A percentile compares a stretch with the other conserved stretches of the same genome.
These are phyloP conservation scores for Ophion obscuratus DNA, from an alignment of 2,888 invertebrate genomes.

Conservation along the genomic window DNA sequence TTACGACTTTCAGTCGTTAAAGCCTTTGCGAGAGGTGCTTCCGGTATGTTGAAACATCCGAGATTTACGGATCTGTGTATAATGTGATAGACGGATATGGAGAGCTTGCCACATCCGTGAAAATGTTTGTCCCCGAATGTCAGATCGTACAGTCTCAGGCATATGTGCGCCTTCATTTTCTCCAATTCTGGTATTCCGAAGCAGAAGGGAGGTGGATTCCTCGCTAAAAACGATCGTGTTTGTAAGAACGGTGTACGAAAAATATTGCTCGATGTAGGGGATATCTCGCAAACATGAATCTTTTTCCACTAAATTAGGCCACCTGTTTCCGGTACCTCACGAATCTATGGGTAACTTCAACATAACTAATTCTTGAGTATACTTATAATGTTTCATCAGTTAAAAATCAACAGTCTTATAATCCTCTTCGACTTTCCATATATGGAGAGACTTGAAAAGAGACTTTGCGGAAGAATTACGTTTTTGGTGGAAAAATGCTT, in stretches of 20 bases:
- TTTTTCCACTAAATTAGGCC: not conserved
- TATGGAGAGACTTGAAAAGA: not conserved
- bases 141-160: constrained; percentile 76
- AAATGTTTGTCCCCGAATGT: constrained; percentile 68
- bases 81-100: constrained; percentile 57
- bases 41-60: constrained; percentile 74
- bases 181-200: constrained; percentile 74
- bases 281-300: not conserved
- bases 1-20: not conserved
- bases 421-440: not conserved
- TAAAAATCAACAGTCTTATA: not conserved
- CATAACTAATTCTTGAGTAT: not conserved
- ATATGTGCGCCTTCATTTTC: constrained; percentile 71
- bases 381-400: not conserved
- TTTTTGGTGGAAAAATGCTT: not conserved
- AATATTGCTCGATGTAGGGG: not conserved
- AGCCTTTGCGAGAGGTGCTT: not conserved
- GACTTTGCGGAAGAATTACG: too few relatives aligned
- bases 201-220: constrained; percentile 80
- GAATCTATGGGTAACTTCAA: not conserved
- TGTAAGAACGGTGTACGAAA: not conserved
- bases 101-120: constrained; percentile 74
- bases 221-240: constrained; percentile 69
- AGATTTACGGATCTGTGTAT: constrained; percentile 70
- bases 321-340: not conserved